A percentile compares a stretch with the other conserved stretches of the same genome.
These are phyloP conservation scores for Eucriotettix oculatus DNA, from an alignment of 2,888 invertebrate genomes.

Conservation along the genomic window DNA sequence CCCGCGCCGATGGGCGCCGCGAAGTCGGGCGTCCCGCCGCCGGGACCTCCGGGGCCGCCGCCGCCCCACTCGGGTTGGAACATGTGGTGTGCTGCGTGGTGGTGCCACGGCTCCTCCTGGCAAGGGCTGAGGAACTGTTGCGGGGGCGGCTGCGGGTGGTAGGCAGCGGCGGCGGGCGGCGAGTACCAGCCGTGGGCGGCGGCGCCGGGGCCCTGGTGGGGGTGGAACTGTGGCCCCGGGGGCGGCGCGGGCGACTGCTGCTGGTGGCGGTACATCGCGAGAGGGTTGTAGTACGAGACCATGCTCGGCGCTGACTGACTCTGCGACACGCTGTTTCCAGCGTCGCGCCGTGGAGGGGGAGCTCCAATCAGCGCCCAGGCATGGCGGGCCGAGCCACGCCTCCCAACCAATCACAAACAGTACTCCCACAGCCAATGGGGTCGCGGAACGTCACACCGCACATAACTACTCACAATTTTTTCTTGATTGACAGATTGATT, in stretches of 20 bases:
- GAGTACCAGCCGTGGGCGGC: conserved; percentile 16
- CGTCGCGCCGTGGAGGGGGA: background rate
- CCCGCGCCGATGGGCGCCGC: conserved; percentile 35
- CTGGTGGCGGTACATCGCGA: conserved; percentile 51
- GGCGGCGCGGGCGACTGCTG: conserved; percentile 19
- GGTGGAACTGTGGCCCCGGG: no score
- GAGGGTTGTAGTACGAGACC: conserved; percentile 58
- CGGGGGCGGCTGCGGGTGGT: conserved; percentile 3
- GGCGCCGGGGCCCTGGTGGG: conserved; percentile 24
- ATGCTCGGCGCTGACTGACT: conserved; percentile 23
- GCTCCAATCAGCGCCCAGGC: background rate
- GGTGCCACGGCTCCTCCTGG: conserved; percentile 5
- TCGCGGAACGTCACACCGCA: background rate
- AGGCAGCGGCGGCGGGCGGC: conserved; percentile 30
- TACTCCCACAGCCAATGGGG: background rate
- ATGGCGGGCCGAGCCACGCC: no score
- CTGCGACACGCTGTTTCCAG: background rate
- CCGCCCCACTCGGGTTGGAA: conserved; percentile 9
- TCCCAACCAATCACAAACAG: background rate
- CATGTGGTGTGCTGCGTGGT: conserved; percentile 9
- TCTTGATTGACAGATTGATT: no score
- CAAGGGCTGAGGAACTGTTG: conserved; percentile 13
- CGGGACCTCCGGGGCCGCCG: conserved; percentile 25
- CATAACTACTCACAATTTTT: no score
- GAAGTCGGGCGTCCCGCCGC: conserved; percentile 35